These are phyloP conservation scores for Eretmocerus hayati DNA, from an alignment of 2,888 invertebrate species.

Conservation along the genomic window DNA sequence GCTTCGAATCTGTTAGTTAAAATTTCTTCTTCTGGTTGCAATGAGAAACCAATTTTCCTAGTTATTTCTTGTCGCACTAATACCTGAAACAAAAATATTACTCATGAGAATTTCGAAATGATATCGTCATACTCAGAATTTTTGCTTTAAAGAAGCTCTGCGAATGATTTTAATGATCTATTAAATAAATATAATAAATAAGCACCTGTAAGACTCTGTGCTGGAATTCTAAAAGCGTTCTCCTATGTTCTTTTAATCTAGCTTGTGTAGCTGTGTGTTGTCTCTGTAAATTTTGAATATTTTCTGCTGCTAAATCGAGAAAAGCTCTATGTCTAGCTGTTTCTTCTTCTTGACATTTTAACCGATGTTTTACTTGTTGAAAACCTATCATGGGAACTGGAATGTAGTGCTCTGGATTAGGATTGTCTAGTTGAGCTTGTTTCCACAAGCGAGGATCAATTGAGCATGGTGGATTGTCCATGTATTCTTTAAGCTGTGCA, in stretches of 20 bases:
- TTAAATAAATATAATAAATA: neutral
- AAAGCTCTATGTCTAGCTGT: constrained; percentile 76
- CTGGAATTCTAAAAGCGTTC: constrained; percentile 72
- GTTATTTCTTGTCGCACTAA: constrained; percentile 81
- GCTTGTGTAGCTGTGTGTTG: constrained; percentile 75
- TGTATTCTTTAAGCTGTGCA: constrained; percentile 76
- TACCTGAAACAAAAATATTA: constrained; percentile 52
- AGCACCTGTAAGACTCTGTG: constrained; percentile 73
- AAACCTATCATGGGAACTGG: constrained; percentile 95
- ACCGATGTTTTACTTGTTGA: constrained; percentile 68
- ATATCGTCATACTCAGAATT: neutral
- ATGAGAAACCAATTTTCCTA: constrained; percentile 78
- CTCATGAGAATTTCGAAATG: neutral
- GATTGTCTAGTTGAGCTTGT: constrained; percentile 93
- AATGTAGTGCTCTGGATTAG: constrained; percentile 80
- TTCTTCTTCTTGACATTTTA: constrained; percentile 78
- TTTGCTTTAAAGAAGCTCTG: neutral
- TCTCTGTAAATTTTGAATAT: constrained; percentile 70
- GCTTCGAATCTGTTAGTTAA: constrained; percentile 81
- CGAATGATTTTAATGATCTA: neutral
- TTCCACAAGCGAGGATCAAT: constrained; percentile 91
- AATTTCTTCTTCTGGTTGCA: constrained; percentile 86
- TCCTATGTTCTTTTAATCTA: constrained; percentile 72
- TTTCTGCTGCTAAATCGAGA: constrained; percentile 70
- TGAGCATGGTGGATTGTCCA: constrained; percentile 85